These are phyloP conservation scores for Drosophila pseudoobscura DNA, from an alignment of 1,140 invertebrate genomes.

Conservation along the genomic window DNA sequence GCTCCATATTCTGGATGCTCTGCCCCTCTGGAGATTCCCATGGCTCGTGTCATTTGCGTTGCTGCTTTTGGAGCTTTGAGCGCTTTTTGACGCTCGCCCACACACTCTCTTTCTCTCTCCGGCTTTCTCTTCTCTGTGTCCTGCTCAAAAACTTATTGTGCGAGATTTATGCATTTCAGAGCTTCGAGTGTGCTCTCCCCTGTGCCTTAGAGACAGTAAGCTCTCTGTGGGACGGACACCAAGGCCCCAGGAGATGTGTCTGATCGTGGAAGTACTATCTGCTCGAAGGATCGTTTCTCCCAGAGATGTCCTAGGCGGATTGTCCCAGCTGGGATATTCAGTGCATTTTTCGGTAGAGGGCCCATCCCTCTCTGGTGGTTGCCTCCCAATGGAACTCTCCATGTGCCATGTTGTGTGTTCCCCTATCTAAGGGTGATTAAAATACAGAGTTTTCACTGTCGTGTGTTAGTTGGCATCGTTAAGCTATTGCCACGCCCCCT, in stretches of 20 bases:
- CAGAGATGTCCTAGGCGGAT: no score
- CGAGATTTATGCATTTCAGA: conserved; percentile 65
- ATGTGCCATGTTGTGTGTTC: background rate
- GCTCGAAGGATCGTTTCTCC: no score
- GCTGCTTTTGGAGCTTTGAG: conserved; percentile 57
- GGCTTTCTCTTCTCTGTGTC: conserved; percentile 3
- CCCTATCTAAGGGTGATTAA: conserved; percentile 3
- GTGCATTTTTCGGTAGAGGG: no score
- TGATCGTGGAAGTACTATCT: background rate
- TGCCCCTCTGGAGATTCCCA: background rate
- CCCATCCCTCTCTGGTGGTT: background rate
- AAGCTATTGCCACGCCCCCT: conserved; percentile 62
- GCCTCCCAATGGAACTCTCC: background rate
- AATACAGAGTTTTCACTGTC: conserved; percentile 23
- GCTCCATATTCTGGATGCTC: background rate
- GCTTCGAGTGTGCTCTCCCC: background rate
- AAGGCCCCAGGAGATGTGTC: background rate
- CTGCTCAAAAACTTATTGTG: conserved; percentile 66
- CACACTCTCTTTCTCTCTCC: background rate
- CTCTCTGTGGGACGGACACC: no score
- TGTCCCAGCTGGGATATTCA: no score
- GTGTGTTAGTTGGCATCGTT: conserved; percentile 65
- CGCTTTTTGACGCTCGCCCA: conserved; percentile 50
- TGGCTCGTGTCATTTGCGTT: conserved; percentile 66
- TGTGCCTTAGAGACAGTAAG: conserved; percentile 17